A percentile compares a stretch with the other conserved stretches of the same genome.
Conservation (phyloP, 2,888 invertebrate genomes). For the Coleophora flavipennella region DNA sequence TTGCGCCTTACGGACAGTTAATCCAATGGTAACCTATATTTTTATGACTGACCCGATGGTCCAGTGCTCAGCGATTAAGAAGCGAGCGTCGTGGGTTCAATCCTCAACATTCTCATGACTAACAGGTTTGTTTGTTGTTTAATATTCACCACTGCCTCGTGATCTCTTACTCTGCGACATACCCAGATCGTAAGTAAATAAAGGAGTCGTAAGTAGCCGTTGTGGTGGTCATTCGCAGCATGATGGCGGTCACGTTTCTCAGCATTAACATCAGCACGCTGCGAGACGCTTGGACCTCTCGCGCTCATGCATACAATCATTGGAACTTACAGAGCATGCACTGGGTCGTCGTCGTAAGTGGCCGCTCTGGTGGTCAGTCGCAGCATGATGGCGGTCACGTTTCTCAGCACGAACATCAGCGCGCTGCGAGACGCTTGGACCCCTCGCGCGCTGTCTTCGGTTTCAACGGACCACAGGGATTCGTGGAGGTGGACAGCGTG, state of each 20-base stretch:
- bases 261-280: conserved; percentile 92
- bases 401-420: conserved; percentile 94
- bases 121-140: no score
- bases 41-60: no score
- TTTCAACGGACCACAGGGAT: conserved; percentile 79
- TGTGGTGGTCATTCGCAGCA: conserved; percentile 76
- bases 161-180: no score
- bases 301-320: no score
- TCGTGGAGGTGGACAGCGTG: conserved; percentile 80
- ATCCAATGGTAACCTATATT: no score
- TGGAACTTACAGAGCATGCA: conserved; percentile 52
- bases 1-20: no score
- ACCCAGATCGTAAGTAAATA: no score
- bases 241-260: conserved; percentile 86
- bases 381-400: conserved; percentile 85
- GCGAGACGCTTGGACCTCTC: conserved; percentile 66
- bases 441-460: conserved; percentile 16
- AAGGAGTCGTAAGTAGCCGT: conserved; percentile 32
- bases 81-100: no score
- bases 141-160: no score
- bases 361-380: conserved; percentile 70
- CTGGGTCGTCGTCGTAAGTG: conserved; percentile 33
- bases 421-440: conserved; percentile 76
- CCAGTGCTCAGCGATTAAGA: no score
- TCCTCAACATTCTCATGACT: no score